Evolutionary conservation across 2,113 vertebrate species (phyloP).

Genomic region (Oceanodroma tethys): DNA sequence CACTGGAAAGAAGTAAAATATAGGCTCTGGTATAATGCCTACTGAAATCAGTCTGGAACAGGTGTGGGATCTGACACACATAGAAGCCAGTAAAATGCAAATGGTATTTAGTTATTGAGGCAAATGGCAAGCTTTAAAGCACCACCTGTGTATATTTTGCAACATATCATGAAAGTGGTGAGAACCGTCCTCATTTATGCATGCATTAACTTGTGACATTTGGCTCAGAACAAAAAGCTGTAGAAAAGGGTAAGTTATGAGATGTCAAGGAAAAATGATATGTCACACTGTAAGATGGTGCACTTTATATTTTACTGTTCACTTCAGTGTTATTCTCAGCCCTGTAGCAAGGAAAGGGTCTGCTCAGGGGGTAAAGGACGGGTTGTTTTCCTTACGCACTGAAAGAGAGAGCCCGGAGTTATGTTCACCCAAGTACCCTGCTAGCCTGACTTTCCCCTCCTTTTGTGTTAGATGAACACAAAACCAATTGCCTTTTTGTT

Average conservation of each 20-base stretch:
- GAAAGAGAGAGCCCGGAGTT: neutral
- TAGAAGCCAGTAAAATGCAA: conserved; percentile 55
- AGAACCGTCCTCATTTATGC: conserved; percentile 51
- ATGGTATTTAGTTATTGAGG: conserved; percentile 40
- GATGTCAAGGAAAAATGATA: conserved; percentile 23
- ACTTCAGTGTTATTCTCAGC: neutral
- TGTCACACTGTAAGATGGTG: neutral
- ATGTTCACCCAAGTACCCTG: neutral
- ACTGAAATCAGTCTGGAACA: neutral
- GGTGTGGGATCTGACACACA: conserved; percentile 30
- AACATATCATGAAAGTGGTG: conserved; percentile 54
- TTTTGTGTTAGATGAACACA: neutral
- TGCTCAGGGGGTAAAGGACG: neutral
- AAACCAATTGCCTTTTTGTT: neutral
- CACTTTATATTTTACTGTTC: conserved; percentile 6
- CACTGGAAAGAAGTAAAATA: conserved; percentile 31
- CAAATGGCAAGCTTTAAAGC: conserved; percentile 51
- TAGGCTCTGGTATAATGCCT: neutral
- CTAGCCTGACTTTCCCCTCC: neutral
- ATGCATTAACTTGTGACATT: conserved; percentile 47
- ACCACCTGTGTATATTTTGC: conserved; percentile 62
- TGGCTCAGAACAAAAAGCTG: conserved; percentile 54
- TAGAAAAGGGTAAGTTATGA: conserved; percentile 48
- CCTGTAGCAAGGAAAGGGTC: neutral
- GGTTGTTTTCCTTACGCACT: neutral